A percentile compares a stretch with the other conserved stretches of the same genome.
phyloP scores from a whole-genome alignment of 2,113 vertebrate species.

The Peromyscus maniculatus region DNA sequence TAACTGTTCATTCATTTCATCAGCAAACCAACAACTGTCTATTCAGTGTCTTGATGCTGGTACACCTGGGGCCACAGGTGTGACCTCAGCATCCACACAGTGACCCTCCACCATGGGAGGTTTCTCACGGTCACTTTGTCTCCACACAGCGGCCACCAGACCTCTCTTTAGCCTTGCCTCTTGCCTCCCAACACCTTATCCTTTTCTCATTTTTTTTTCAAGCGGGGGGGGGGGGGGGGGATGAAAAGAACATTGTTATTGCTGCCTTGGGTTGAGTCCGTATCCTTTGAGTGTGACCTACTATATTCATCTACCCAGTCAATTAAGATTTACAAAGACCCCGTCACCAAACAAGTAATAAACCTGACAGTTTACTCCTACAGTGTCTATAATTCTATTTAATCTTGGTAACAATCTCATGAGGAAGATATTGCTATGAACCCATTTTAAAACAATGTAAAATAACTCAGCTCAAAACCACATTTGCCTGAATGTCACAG shows the following conservation, averaged over 20 bases:
- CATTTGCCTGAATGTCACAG: not conserved
- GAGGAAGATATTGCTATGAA: not conserved
- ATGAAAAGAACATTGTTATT: not conserved
- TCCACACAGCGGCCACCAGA: not conserved
- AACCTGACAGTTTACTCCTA: not conserved
- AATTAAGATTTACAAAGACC: not conserved
- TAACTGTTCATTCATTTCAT: slow-evolving; percentile 69
- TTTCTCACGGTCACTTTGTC: not conserved
- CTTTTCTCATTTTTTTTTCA: not conserved
- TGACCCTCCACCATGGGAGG: not conserved
- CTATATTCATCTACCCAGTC: not conserved
- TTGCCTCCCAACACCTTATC: no score
- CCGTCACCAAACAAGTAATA: not conserved
- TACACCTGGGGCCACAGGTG: not conserved
- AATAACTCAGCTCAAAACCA: not conserved
- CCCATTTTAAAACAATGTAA: slow-evolving; percentile 2
- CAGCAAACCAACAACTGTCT: slow-evolving; percentile 49
- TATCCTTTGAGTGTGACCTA: not conserved
- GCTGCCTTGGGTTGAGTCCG: not conserved
- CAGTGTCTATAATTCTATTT: not conserved
- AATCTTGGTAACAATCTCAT: not conserved
- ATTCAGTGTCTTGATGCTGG: slow-evolving; percentile 1
- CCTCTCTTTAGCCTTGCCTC: not conserved
- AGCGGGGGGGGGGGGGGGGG: no score
- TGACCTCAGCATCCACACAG: not conserved